These are phyloP conservation scores for Uria aalge DNA, from an alignment of 2,113 vertebrate species.

Conservation along the genomic window DNA sequence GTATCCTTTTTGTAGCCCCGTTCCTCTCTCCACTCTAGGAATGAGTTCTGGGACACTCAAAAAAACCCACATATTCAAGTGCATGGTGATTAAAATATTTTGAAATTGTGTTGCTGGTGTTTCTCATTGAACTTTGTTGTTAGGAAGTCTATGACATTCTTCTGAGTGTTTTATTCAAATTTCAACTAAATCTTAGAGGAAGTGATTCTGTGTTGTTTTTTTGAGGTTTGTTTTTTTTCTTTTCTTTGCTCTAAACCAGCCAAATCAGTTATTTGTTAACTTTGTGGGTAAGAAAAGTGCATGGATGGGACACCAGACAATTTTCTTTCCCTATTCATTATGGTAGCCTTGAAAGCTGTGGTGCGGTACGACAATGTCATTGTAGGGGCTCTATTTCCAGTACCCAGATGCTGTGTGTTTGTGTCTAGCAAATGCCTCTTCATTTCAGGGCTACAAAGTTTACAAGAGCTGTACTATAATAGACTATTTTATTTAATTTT, in stretches of 20 bases:
- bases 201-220: neutral
- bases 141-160: neutral
- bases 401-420: neutral
- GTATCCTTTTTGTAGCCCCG: neutral
- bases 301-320: neutral
- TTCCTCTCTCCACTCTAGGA: neutral
- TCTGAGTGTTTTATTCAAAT: neutral
- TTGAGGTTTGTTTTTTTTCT: neutral
- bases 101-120: neutral
- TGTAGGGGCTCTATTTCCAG: neutral
- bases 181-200: neutral
- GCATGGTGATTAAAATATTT: neutral
- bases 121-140: neutral
- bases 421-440: neutral
- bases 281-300: neutral
- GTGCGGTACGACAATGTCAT: rapidly evolving
- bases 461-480: neutral
- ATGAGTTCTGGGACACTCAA: neutral
- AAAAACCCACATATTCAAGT: neutral
- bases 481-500: neutral
- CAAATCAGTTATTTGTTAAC: neutral
- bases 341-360: neutral
- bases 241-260: neutral
- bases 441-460: neutral
- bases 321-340: neutral